Evolutionary conservation across 2,888 invertebrate species (phyloP), one percentile per base, ranked within the genome.

Genomic region (Leptura quadrifasciata): DNA sequence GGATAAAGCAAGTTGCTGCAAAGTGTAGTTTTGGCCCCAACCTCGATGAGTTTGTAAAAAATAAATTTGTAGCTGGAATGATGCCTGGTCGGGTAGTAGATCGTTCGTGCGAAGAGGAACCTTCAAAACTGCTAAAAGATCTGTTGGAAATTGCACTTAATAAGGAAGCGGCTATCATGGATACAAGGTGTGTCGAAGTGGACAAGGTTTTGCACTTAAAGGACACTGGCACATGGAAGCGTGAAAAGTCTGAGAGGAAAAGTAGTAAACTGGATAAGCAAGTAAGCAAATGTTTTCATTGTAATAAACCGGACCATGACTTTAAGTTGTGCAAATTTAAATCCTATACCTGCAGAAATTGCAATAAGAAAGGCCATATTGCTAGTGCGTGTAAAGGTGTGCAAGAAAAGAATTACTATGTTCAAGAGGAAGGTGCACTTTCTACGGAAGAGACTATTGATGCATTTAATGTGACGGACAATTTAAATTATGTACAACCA

Each of bases 281-380:
- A 39, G 35, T 39, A 39, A 39, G 35, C 35, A 39, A 39, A 39
- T 55, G 55, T 55, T 55, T 55, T 9, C 55, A 55, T 55, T 55
- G 55, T 55, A 55, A 17, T 55, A 55, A 17, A 55, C 17, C 18
- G 17, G 5, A 4, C 5, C 55, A 55, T 10, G 55, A 55, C 17
- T 55, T 17, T 55, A 18, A 17, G 9, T 18, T 5, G 6, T 55
- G 55, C 20, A 55, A 55, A 9, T 55, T 55, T 55, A 8, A 17
- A 17, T 3, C 17, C 5, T 55, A 17, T 55, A 55, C 18, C 9
- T 55, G 55, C 9, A 55, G 20, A 18, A 55, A 55, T 8, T 55
- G 55, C 17, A 55, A 55, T 18, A 55, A 55, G 55, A 55, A 55
- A 17, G 55, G 55, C 17, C 10, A 55, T 55, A 55, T 17, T 2